Percentiles rank a stretch among this genome's conserved stretches.
Conservation (phyloP, 2,113 vertebrate species). For the Solea senegalensis region DNA sequence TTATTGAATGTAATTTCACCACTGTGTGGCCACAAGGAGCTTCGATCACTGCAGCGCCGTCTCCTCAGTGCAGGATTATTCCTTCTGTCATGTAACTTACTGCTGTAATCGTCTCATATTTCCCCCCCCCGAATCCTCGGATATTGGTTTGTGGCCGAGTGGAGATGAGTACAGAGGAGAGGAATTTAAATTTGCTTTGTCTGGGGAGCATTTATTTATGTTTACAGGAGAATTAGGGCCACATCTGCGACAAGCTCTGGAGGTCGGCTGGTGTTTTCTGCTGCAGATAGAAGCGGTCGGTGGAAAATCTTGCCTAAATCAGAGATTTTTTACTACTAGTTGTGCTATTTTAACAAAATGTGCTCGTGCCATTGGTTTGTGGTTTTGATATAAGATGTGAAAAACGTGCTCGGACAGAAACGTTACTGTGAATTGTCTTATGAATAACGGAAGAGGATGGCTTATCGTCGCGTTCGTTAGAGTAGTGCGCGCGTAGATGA, state of each 20-base stretch:
- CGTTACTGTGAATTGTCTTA: constrained; percentile 36
- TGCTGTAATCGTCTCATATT: constrained; percentile 40
- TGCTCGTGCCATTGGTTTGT: constrained; percentile 49
- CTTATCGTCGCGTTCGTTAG: background rate
- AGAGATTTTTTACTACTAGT: constrained; percentile 22
- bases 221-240: constrained; percentile 47
- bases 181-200: constrained; percentile 46
- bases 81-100: constrained; percentile 34
- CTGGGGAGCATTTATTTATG: constrained; percentile 29
- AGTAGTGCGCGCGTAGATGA: constrained; percentile 5
- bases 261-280: background rate
- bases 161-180: constrained; percentile 36
- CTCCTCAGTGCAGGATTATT: constrained; percentile 25
- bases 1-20: constrained; percentile 71
- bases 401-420: constrained; percentile 20
- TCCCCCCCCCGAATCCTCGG: constrained; percentile 24
- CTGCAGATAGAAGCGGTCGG: constrained; percentile 8
- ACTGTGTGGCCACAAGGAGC: constrained; percentile 23
- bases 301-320: constrained; percentile 22
- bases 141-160: constrained; percentile 32
- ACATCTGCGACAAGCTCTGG: constrained; percentile 13
- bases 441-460: constrained; percentile 15
- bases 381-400: constrained; percentile 43
- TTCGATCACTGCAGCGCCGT: constrained; percentile 6
- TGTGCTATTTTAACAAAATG: constrained; percentile 38